Base-by-base conservation (phyloP, 2,888 invertebrate species). In the Melieria omissa region DNA sequence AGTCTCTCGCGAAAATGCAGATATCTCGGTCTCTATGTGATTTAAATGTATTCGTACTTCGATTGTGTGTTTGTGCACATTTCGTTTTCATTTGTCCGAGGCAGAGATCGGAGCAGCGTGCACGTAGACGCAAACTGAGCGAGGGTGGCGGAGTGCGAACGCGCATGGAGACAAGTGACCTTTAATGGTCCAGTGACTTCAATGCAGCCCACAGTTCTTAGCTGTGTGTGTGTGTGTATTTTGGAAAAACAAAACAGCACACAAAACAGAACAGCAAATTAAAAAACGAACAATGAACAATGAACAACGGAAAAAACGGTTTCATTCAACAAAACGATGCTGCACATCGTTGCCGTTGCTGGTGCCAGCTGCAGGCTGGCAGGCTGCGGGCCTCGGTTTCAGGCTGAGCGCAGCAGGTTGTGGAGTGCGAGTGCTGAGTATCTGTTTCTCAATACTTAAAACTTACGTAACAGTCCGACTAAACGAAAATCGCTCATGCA, bases 101-200 rank as follows among this genome's bases (percentile, higher is more conserved):
- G 29, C 29, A 29, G 29, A 29, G 29, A 29, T 29, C 29, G 3
- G 29, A 29, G 29, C 29, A n/a, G n/a, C n/a, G n/a, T n/a, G n/a
- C n/a, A n/a, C n/a, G n/a, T n/a, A n/a, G n/a, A n/a, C n/a, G n/a
- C n/a, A n/a, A n/a, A n/a, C n/a, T n/a, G 29, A 29, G 29, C 29
- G 29, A 29, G 29, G 29, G 29, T 29, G 29, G 29, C 29, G 29
- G 29, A 29, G 29, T 29, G 3, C 29, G 29, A 29, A 29, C 29
- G 29, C 29, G 29, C 29, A 29, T 29, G 29, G 29, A 29, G 29
- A 63, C 80, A 78, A 82, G 79, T 82, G 84, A 84, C 84, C 84
- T 84, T 84, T 83, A 84, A 82, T 84, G 84, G 83, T 83, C 83
- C 84, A 84, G 83, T 80, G 77, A 81, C 78, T 82, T 63, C 77